These are phyloP conservation scores for Camponotus floridanus DNA, from an alignment of 1,140 invertebrate genomes.

Conservation along the genomic window DNA sequence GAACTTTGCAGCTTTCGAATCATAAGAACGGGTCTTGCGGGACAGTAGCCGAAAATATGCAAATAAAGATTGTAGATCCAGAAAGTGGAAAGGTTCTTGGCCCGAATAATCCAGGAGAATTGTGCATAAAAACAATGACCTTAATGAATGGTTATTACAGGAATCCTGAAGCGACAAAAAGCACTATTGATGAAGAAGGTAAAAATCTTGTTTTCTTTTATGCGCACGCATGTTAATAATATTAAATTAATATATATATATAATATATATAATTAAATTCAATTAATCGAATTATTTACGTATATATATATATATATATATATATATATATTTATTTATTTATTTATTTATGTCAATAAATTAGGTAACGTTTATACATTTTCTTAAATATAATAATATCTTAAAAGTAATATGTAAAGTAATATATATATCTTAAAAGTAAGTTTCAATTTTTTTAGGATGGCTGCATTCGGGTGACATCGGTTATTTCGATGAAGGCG, in stretches of 20 bases:
- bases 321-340: too few species aligned
- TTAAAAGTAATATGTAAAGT: too few species aligned
- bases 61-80: constrained; percentile 82
- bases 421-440: constrained; percentile 60
- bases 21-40: constrained; percentile 78
- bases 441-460: constrained; percentile 82
- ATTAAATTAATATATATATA: too few species aligned
- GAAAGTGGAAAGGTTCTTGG: constrained; percentile 80
- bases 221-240: too few species aligned
- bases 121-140: constrained; percentile 82
- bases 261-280: too few species aligned
- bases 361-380: too few species aligned
- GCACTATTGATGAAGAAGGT: constrained; percentile 86
- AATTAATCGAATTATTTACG: too few species aligned
- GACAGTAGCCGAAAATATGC: constrained; percentile 60
- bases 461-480: constrained; percentile 88
- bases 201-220: constrained; percentile 28
- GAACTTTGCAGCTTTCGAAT: neutral
- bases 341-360: neutral
- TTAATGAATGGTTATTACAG: constrained; percentile 85
- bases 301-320: too few species aligned
- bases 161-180: constrained; percentile 87
- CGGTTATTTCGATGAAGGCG: constrained; percentile 85
- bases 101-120: constrained; percentile 84
- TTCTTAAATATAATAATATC: neutral